phyloP scores from a whole-genome alignment of 2,113 vertebrate species.

The Bubo bubo region DNA sequence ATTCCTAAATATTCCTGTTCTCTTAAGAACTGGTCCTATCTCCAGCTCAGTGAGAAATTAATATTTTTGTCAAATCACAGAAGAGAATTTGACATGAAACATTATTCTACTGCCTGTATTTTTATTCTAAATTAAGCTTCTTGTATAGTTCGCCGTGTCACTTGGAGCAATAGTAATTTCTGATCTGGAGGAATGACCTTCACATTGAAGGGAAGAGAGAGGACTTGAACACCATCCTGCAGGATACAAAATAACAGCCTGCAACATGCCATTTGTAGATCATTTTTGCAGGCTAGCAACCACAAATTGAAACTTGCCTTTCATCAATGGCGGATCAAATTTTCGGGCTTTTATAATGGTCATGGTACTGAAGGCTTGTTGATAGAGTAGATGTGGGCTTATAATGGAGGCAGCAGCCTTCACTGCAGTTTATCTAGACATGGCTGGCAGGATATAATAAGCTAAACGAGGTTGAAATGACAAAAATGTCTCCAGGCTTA shows the following conservation, averaged over 20 bases:
- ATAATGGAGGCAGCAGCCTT: constrained; percentile 7
- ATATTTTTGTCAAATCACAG: neutral
- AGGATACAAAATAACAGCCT: constrained; percentile 56
- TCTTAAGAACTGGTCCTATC: neutral
- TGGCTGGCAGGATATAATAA: constrained; percentile 63
- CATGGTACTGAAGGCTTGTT: neutral
- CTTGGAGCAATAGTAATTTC: constrained; percentile 42
- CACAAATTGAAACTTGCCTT: constrained; percentile 58
- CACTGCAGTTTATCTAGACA: constrained; percentile 28
- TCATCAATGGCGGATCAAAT: constrained; percentile 56
- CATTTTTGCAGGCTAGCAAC: constrained; percentile 36
- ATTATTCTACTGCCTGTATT: neutral
- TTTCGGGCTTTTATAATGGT: constrained; percentile 24
- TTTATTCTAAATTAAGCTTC: neutral
- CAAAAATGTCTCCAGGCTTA: constrained; percentile 58
- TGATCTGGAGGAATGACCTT: constrained; percentile 51
- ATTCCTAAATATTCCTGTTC: neutral
- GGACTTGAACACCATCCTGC: neutral
- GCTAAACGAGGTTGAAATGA: constrained; percentile 54
- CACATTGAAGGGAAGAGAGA: neutral
- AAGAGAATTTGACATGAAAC: neutral
- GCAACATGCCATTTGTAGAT: constrained; percentile 61
- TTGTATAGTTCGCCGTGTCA: neutral
- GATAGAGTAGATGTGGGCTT: constrained; percentile 18
- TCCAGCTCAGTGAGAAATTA: neutral